phyloP scores from a whole-genome alignment of 2,888 invertebrate species.

The Apeira syringaria region DNA sequence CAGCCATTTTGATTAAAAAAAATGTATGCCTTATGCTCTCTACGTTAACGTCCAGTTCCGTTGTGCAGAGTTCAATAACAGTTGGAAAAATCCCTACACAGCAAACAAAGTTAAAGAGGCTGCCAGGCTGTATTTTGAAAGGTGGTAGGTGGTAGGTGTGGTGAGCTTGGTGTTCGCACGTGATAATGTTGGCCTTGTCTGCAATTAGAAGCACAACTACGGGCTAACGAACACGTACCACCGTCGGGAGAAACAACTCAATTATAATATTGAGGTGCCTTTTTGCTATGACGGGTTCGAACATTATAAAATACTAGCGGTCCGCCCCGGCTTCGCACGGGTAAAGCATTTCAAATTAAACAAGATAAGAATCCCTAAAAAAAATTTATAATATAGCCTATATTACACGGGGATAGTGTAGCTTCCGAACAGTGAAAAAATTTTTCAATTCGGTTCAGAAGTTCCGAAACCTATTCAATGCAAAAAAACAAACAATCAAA shows the following conservation, averaged over 20 bases:
- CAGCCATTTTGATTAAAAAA: too few species aligned
- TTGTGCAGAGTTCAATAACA: conserved; percentile 1
- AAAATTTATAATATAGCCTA: too few species aligned
- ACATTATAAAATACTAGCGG: neutral
- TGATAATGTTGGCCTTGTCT: conserved; percentile 36
- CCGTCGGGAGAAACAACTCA: conserved; percentile 29
- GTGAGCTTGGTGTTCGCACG: conserved; percentile 36
- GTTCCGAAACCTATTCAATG: too few species aligned
- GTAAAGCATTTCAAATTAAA: neutral
- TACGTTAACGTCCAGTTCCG: too few species aligned
- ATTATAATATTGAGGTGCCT: conserved; percentile 24
- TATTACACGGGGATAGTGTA: too few species aligned
- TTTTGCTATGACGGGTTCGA: conserved; percentile 15
- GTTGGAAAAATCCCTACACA: conserved; percentile 32
- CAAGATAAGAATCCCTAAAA: too few species aligned
- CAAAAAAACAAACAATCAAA: too few species aligned
- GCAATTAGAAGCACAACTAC: conserved; percentile 33
- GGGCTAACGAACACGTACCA: conserved; percentile 41
- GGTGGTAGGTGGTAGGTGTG: neutral
- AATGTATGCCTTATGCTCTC: too few species aligned
- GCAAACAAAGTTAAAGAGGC: conserved; percentile 32
- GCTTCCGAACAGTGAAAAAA: too few species aligned
- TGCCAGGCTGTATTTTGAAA: conserved; percentile 21
- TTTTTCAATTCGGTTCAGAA: too few species aligned
- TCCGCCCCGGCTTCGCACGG: too few species aligned